Evolutionary conservation across 2,113 vertebrate genomes (phyloP).

Genomic region (Channa maculata): DNA sequence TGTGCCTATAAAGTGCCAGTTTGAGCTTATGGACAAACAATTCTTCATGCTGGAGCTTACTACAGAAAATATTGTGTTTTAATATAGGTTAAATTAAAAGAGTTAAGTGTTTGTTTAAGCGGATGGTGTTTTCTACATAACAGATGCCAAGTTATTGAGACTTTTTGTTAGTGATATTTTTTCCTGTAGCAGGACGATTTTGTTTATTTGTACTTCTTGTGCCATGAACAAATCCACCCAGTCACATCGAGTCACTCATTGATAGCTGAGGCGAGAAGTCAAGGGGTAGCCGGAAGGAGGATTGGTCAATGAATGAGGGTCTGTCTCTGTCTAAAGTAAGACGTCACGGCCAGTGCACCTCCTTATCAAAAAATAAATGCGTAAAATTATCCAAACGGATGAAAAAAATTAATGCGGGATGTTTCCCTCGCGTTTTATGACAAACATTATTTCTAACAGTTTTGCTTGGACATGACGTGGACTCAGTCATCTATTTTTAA

Average conservation of each 20-base stretch:
- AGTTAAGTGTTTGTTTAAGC: no score
- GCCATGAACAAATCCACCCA: conserved; percentile 25
- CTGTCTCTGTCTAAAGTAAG: conserved; percentile 56
- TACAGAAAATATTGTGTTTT: no score
- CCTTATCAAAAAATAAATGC: conserved; percentile 21
- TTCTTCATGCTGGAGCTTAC: no score
- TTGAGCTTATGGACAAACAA: no score
- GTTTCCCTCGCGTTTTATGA: neutral
- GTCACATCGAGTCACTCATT: conserved; percentile 27
- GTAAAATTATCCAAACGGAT: conserved; percentile 7
- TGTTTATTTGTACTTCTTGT: conserved; percentile 1
- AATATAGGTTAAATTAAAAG: no score
- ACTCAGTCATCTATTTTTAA: conserved; percentile 82
- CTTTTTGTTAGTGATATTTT: no score
- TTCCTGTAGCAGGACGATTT: no score
- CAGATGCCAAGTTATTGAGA: no score
- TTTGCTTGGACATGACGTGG: conserved; percentile 75
- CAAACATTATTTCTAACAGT: neutral
- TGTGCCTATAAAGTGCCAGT: no score
- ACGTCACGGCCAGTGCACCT: conserved; percentile 61
- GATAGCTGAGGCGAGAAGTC: conserved; percentile 52
- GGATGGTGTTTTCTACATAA: no score
- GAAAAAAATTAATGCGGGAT: neutral
- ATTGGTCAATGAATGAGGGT: conserved; percentile 60
- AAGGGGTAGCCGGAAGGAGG: conserved; percentile 54